Base-by-base conservation (phyloP, 1,140 invertebrate genomes). In the Drosophila busckii region DNA sequence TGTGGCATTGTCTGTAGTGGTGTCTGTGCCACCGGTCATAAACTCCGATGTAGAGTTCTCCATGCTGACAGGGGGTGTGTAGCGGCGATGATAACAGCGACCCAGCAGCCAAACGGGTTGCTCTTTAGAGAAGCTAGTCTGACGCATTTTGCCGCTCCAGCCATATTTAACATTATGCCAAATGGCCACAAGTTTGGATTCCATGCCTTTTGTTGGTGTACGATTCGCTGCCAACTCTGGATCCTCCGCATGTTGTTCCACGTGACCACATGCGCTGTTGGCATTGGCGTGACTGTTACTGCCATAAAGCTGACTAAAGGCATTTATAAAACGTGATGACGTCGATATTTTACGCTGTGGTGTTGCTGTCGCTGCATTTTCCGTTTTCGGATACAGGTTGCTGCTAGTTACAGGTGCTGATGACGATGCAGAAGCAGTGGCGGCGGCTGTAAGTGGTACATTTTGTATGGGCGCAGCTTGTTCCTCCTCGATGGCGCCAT, bases 141-240 rank as follows among this genome's bases (percentile, higher is more conserved):
- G 55, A 70, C 94, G 93, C 58, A 94, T 89, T 88, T 95, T 95
- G 8, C 93, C 90, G 20, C 92, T 92, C 93, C 92, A 94, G 90
- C 94, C 94, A 88, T 96, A 96, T 90, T 95, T 96, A 35, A 96
- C 91, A 88, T 96, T 96, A 87, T 96, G 95, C 95, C 95, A 96
- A 90, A 95, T 93, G 29, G 94, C 94, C 66, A 94, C 87, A 28
- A 96, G 85, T 58, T 93, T 92, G 9, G 93, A 94, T 87, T 95
- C 95, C 52, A 96, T 91, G 89, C 94, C 94, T 62, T 93, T 86
- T 26, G 84, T 83, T 2, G 84, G 84, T 26, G 84, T 86, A 2
- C 84, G 84, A 28, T 64, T 80, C 10, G 78, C 69, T 4, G 75
- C 41, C 55, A 80, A 28, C 9, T 80, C 67, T 2, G 53, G 7